These are phyloP conservation scores for Leptopilina boulardi DNA, from an alignment of 1,140 invertebrate species.

Conservation along the genomic window DNA sequence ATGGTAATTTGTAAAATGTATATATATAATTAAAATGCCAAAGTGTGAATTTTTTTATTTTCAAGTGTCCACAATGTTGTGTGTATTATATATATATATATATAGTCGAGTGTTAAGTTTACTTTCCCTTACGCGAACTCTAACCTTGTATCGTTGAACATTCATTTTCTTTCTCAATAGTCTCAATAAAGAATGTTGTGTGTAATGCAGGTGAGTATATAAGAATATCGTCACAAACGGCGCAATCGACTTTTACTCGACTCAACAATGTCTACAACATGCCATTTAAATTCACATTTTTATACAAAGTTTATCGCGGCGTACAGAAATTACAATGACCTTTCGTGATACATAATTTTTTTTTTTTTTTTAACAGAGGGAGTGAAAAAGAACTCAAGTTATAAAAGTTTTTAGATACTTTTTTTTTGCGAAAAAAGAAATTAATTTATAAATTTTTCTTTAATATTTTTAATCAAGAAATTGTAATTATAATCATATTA, in stretches of 20 bases:
- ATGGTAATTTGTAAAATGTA: slow-evolving; percentile 1
- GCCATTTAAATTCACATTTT: slow-evolving; percentile 9
- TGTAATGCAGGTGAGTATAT: slow-evolving; percentile 19
- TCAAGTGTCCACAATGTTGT: background rate
- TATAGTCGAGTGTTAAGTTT: slow-evolving; percentile 7
- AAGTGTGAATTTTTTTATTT: background rate
- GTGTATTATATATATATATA: too few relatives aligned
- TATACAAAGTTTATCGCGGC: slow-evolving; percentile 12
- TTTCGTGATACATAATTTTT: background rate
- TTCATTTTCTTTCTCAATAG: slow-evolving; percentile 23
- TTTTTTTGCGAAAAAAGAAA: too few relatives aligned
- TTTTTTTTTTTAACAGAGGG: background rate
- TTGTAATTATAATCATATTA: too few relatives aligned
- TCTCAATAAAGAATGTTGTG: slow-evolving; percentile 20
- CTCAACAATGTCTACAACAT: slow-evolving; percentile 13
- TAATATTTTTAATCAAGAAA: too few relatives aligned
- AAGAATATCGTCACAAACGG: slow-evolving; percentile 25
- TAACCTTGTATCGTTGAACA: slow-evolving; percentile 12
- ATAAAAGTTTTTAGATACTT: too few relatives aligned
- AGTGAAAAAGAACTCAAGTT: too few relatives aligned
- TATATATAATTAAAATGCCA: background rate
- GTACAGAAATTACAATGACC: background rate
- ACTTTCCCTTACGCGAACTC: slow-evolving; percentile 27
- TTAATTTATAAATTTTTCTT: too few relatives aligned
- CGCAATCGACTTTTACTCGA: slow-evolving; percentile 10